phyloP scores from a whole-genome alignment of 2,113 vertebrate species.

The Chloebia gouldiae region DNA sequence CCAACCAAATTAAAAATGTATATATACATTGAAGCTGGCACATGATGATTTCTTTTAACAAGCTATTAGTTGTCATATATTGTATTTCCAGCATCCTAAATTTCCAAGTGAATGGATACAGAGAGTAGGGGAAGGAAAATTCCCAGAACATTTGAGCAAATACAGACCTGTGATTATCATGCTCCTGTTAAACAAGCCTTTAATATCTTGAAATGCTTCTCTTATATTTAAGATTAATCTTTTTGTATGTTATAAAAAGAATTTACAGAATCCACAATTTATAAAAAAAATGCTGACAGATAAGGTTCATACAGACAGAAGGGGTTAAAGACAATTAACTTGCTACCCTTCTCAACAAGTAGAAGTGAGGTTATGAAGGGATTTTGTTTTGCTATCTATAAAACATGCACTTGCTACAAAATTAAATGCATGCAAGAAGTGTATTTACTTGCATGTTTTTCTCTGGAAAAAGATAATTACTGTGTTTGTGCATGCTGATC shows the following conservation, averaged over 20 bases:
- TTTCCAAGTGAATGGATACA: not conserved
- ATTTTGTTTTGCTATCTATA: not conserved
- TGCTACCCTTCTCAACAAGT: not conserved
- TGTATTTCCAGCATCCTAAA: not conserved
- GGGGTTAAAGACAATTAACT: not conserved
- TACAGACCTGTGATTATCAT: not conserved
- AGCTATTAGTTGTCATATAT: not conserved
- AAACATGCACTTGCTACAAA: not conserved
- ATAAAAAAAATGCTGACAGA: not conserved
- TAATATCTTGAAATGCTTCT: not conserved
- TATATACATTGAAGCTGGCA: not conserved
- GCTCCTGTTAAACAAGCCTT: not conserved
- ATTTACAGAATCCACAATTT: not conserved
- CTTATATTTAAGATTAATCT: not conserved
- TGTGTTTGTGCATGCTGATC: not conserved
- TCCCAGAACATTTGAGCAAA: not conserved
- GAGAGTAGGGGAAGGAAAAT: not conserved
- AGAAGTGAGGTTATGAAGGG: not conserved
- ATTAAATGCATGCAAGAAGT: not conserved
- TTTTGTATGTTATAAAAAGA: not conserved
- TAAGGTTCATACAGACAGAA: not conserved
- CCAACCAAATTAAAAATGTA: not conserved
- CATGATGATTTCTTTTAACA: not conserved
- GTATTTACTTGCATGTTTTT: not conserved
- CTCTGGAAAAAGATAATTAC: not conserved